Conservation (phyloP, 2,113 vertebrate species). For the Gadus chalcogrammus region DNA sequence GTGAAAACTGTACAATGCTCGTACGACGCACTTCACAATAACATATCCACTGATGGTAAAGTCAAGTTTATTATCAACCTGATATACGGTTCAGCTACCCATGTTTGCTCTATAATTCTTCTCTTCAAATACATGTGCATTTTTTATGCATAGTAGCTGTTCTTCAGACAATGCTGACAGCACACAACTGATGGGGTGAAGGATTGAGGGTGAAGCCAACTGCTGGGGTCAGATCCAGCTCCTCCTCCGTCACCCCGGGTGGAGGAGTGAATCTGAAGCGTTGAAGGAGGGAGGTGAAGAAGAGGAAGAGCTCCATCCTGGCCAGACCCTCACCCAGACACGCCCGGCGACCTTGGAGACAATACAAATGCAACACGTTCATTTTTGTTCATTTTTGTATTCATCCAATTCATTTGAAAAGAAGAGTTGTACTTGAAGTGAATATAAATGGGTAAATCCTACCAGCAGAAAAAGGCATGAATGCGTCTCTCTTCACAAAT, state of each 20-base stretch:
- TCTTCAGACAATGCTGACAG: too few species aligned
- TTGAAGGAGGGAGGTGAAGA: constrained; percentile 76
- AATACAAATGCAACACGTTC: neutral
- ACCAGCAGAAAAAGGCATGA: constrained; percentile 73
- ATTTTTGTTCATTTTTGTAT: too few species aligned
- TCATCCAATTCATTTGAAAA: too few species aligned
- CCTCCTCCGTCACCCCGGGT: constrained; percentile 63
- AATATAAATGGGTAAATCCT: neutral
- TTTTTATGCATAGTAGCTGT: too few species aligned
- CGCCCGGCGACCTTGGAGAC: constrained; percentile 60
- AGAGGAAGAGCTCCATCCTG: constrained; percentile 78
- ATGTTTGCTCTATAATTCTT: too few species aligned
- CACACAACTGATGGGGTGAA: constrained; percentile 38
- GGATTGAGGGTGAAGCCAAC: constrained; percentile 48
- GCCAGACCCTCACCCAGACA: constrained; percentile 75
- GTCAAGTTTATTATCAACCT: too few species aligned
- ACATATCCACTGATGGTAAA: too few species aligned
- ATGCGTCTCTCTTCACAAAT: constrained; percentile 63
- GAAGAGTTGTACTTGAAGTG: neutral
- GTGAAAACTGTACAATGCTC: too few species aligned
- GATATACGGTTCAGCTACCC: too few species aligned
- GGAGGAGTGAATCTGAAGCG: constrained; percentile 69
- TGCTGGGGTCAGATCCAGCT: constrained; percentile 68
- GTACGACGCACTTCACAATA: too few species aligned
- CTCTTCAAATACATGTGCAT: too few species aligned